These are phyloP conservation scores for Bombus ignitus DNA, from an alignment of 1,140 invertebrate species.

Conservation along the genomic window DNA sequence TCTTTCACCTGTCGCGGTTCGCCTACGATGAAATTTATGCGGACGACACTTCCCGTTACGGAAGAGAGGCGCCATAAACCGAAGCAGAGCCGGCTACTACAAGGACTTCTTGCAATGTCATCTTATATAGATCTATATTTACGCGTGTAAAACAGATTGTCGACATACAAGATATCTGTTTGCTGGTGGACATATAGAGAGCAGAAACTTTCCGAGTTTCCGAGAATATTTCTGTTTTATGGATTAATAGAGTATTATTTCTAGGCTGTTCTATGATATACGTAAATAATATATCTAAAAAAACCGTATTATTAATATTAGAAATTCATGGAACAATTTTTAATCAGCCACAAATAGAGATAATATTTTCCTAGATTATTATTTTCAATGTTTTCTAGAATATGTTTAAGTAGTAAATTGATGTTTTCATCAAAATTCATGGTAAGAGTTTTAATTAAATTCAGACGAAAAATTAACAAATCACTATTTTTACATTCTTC, in stretches of 20 bases:
- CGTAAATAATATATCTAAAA: no score
- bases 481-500: no score
- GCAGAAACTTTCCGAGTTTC: neutral
- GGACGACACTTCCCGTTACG: slow-evolving; percentile 61
- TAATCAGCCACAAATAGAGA: neutral
- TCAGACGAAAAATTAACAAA: no score
- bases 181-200: no score
- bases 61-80: slow-evolving; percentile 57
- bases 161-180: neutral
- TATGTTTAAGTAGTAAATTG: neutral
- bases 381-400: neutral
- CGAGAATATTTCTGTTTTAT: neutral
- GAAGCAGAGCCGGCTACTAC: slow-evolving; percentile 34
- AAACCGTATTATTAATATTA: neutral
- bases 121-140: slow-evolving; percentile 39
- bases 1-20: slow-evolving; percentile 58
- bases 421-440: neutral
- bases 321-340: neutral
- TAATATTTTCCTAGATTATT: neutral
- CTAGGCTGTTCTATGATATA: neutral
- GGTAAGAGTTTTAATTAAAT: neutral
- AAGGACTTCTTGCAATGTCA: slow-evolving; percentile 40
- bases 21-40: slow-evolving; percentile 63
- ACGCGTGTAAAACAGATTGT: slow-evolving; percentile 17
- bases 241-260: no score